Percentiles rank a stretch among this genome's conserved stretches.
phyloP scores from a whole-genome alignment of 2,888 invertebrate genomes.

The Tipula helvola region DNA sequence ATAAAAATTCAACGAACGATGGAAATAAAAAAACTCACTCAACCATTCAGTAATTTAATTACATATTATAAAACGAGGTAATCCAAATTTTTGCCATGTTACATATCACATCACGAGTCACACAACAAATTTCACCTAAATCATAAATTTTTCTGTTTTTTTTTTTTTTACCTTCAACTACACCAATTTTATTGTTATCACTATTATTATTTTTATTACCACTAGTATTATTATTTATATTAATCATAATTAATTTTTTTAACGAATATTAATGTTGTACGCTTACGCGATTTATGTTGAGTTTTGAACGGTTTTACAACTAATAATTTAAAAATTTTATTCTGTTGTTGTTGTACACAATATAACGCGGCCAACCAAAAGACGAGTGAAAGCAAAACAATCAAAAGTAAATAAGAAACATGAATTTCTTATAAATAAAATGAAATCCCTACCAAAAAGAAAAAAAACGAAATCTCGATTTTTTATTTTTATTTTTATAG shows the following conservation, averaged over 20 bases:
- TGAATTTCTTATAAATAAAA: neutral
- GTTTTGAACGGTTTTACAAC: neutral
- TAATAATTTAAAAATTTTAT: neutral
- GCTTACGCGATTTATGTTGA: neutral
- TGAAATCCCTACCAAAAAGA: neutral
- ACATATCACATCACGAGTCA: neutral
- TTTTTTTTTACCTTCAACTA: neutral
- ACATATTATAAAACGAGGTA: neutral
- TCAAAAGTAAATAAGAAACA: neutral
- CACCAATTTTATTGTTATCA: neutral
- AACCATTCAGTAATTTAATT: neutral
- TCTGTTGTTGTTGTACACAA: neutral
- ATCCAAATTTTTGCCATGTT: neutral
- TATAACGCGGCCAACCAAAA: neutral
- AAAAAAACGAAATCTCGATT: no score
- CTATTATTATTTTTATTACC: neutral
- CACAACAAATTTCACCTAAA: neutral
- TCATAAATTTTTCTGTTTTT: neutral
- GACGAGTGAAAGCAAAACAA: neutral
- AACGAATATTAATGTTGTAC: no score
- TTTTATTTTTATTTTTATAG: no score
- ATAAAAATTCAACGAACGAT: neutral
- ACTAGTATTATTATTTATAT: neutral
- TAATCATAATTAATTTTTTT: neutral
- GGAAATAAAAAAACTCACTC: neutral